phyloP scores from a whole-genome alignment of 2,888 invertebrate genomes.

The Dryobota labecula region DNA sequence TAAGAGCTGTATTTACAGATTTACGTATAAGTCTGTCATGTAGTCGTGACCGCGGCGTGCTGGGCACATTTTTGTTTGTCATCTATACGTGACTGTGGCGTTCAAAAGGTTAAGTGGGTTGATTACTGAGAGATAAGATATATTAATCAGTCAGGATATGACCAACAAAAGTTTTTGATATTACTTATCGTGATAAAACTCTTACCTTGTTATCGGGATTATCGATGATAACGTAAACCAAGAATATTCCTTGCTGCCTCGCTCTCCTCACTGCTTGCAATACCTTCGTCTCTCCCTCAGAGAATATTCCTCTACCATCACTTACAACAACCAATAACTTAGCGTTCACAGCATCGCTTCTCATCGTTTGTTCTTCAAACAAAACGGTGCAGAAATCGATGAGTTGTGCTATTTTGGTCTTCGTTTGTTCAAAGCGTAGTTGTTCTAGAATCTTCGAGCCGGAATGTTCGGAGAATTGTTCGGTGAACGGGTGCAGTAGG shows the following conservation, averaged over 20 bases:
- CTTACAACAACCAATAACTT: constrained; percentile 98
- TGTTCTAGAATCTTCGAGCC: constrained; percentile 95
- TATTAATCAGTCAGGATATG: not conserved
- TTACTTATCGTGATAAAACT: not conserved
- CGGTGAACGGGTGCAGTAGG: constrained; percentile 96
- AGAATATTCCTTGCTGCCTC: constrained; percentile 95
- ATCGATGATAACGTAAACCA: constrained; percentile 98
- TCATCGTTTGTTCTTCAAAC: constrained; percentile 85
- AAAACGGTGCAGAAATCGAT: constrained; percentile 94
- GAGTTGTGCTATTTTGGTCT: constrained; percentile 96
- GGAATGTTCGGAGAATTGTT: constrained; percentile 96
- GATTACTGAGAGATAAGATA: not conserved
- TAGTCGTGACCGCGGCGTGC: too few species aligned
- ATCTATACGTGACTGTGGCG: too few species aligned
- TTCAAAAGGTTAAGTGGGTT: not conserved
- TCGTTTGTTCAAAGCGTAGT: constrained; percentile 96
- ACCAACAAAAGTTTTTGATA: not conserved
- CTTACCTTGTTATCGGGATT: constrained; percentile 96
- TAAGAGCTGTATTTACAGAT: too few species aligned
- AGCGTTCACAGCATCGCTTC: constrained; percentile 92
- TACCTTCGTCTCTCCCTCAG: constrained; percentile 95
- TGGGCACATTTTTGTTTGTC: too few species aligned
- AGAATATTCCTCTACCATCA: constrained; percentile 98
- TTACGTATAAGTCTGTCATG: too few species aligned
- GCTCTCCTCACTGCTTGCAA: constrained; percentile 94